Percentiles rank a stretch among this genome's conserved stretches.
Conservation (phyloP, 1,140 invertebrate genomes). For the Eumeta japonica region DNA sequence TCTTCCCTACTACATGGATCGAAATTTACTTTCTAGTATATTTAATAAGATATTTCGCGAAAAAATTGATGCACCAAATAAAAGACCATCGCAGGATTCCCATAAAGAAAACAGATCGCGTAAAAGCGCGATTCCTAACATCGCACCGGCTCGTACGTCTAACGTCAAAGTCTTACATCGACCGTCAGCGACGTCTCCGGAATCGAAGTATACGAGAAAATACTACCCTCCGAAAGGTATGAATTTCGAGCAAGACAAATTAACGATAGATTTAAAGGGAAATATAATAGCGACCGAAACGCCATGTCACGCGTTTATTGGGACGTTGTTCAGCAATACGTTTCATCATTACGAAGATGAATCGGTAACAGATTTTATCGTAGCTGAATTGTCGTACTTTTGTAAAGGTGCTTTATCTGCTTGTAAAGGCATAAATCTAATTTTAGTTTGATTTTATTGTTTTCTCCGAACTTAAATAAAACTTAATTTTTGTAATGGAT, state of each 20-base stretch:
- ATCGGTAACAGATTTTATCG: not conserved
- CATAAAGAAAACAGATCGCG: no score
- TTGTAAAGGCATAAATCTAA: constrained; percentile 30
- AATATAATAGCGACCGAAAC: constrained; percentile 37
- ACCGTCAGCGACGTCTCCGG: no score
- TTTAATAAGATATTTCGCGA: not conserved
- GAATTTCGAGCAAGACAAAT: no score
- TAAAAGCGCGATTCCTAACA: no score
- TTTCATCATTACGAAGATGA: constrained; percentile 20
- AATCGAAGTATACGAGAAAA: no score
- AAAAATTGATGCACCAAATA: no score
- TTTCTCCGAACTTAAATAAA: no score
- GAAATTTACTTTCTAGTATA: not conserved
- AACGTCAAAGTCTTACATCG: no score
- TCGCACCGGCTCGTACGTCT: no score
- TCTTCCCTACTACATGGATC: no score
- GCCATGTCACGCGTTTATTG: constrained; percentile 43
- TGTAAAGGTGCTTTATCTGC: not conserved
- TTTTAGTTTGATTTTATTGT: constrained; percentile 39
- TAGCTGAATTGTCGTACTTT: not conserved
- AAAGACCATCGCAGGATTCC: no score
- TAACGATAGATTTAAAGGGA: constrained; percentile 40
- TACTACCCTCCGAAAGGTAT: no score
- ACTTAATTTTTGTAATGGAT: constrained; percentile 15
- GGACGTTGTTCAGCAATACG: constrained; percentile 32